Evolutionary conservation across 2,797 vertebrate species (phyloP).

Genomic region (Scyliorhinus canicula): DNA sequence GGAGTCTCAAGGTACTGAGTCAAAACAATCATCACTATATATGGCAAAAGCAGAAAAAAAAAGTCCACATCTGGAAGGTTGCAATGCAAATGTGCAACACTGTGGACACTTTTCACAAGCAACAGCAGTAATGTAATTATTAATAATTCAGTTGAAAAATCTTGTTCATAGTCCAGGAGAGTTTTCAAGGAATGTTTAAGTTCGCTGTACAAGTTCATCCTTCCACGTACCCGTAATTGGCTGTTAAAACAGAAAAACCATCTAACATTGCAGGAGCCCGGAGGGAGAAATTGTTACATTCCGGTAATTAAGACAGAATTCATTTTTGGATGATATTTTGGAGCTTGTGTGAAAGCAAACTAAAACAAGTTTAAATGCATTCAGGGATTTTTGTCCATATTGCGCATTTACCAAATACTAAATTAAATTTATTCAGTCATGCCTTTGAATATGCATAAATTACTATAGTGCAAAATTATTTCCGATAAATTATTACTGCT

Average conservation of each 20-base stretch:
- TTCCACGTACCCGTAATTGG: background rate
- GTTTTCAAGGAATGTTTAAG: background rate
- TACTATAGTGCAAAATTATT: background rate
- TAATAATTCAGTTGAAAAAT: conserved; percentile 16
- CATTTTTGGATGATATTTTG: background rate
- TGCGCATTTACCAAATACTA: background rate
- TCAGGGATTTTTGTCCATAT: background rate
- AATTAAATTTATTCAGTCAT: background rate
- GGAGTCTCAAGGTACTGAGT: background rate
- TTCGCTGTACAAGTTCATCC: background rate
- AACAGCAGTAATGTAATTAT: conserved; percentile 18
- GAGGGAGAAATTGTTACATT: background rate
- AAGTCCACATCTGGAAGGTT: background rate
- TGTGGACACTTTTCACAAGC: background rate
- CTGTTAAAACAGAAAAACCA: background rate
- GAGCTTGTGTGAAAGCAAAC: background rate
- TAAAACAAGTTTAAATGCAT: background rate
- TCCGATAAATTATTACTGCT: background rate
- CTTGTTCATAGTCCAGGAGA: background rate
- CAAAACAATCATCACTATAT: conserved; percentile 18
- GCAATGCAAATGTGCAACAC: background rate
- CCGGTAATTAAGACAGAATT: background rate
- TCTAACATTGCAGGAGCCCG: background rate
- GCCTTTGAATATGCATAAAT: background rate
- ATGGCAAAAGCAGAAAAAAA: background rate